Base-by-base conservation (phyloP, 2,888 invertebrate species). In the Xylota sylvarum region DNA sequence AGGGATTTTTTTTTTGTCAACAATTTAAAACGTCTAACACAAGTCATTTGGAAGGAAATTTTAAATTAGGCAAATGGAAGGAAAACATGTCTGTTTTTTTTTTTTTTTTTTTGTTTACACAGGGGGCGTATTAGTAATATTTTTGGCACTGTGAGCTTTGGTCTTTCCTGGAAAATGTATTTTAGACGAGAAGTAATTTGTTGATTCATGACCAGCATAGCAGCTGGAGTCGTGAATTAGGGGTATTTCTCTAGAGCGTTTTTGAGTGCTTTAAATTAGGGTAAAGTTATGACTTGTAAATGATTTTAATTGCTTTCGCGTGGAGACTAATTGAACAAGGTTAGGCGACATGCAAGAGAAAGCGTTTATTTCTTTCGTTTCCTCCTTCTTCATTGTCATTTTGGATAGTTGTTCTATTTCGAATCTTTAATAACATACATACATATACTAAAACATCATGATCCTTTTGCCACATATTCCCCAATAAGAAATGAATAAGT, bases 51-150 rank as follows among this genome's bases (percentile, higher is more conserved):
- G 9, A 17, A 12, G 19, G 46, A 48, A 1, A 27, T 52, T 69
- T 23, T 30, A 19, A 60, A 58, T 76, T 65, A 56, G 37, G 6
- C 27, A 69, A 43, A 30, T 23, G 17, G n/a, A 19, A 3, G 43
- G 30, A 32, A 74, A 64, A 14, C 43, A 12, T 60, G 46, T 23
- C n/a, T n/a, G 27, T 0, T 19, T 10, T 27, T 50, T 50, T 23
- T 19, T 10, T 27, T 50, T 50, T 23, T 23, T 7, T 50, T 50
- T 27, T 2, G 23, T 52, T 27, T 23, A 9, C 3, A 14, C 1
- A 5, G 0, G 37, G 23, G 46, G 35, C 58, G 64, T 48, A 48
- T 64, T 52, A 37, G 37, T 37, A 17, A 40, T 43, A 27, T 40
- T 67, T 67, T 14, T 67, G 27, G 37, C 37, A 35, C 32, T 27